Percentiles rank a stretch among this genome's conserved stretches.
Evolutionary conservation across 2,888 invertebrate species (phyloP).

Genomic region (Dicycla oo): DNA sequence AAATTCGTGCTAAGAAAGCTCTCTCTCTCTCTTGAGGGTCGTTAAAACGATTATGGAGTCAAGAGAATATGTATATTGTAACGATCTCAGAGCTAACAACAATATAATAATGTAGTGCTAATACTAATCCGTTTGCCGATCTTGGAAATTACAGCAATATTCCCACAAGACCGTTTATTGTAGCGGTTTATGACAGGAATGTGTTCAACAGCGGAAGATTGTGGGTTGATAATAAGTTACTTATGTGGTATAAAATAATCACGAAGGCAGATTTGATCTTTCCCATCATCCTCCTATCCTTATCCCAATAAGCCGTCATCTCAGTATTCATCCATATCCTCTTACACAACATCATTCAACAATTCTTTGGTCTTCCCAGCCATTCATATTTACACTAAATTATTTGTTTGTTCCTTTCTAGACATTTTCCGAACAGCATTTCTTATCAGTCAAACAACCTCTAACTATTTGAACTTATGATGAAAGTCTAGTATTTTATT

Average conservation of each 20-base stretch:
- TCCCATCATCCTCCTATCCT: background rate
- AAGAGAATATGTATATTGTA: slow-evolving; percentile 12
- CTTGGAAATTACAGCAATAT: slow-evolving; percentile 40
- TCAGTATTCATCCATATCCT: slow-evolving; percentile 13
- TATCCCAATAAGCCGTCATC: background rate
- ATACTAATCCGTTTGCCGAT: slow-evolving; percentile 36
- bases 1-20: background rate
- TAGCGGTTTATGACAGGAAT: background rate
- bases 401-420: slow-evolving; percentile 12
- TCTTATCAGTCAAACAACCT: slow-evolving; percentile 6
- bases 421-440: slow-evolving; percentile 13
- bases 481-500: slow-evolving; percentile 35
- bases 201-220: slow-evolving; percentile 7
- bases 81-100: slow-evolving; percentile 26
- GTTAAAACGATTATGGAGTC: slow-evolving; percentile 24
- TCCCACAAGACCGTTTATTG: slow-evolving; percentile 30
- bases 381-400: background rate
- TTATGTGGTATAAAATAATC: slow-evolving; percentile 3
- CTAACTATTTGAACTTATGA: slow-evolving; percentile 19
- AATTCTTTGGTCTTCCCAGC: background rate
- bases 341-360: background rate
- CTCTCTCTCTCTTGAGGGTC: slow-evolving; percentile 3
- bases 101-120: slow-evolving; percentile 3
- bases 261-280: slow-evolving; percentile 12
- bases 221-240: slow-evolving; percentile 22